Evolutionary conservation across 2,888 invertebrate genomes (phyloP).

Genomic region (Cerceris ruficornis): DNA sequence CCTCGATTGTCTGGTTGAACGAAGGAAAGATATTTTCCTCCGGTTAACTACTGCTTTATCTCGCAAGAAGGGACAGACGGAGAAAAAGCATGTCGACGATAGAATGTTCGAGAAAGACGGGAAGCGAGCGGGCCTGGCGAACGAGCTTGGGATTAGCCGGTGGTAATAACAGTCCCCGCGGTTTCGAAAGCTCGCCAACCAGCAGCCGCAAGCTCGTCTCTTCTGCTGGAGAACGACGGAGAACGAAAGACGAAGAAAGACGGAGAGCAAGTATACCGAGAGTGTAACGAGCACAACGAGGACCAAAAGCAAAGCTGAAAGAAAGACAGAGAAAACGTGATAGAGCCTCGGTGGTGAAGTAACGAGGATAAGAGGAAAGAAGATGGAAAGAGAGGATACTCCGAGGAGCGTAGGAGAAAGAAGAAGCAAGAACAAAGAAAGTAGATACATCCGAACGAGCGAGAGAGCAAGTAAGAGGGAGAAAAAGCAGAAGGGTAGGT

Average conservation of each 20-base stretch:
- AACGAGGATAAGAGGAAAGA: conserved; percentile 15
- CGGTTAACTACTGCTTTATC: conserved; percentile 49
- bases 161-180: conserved; percentile 73
- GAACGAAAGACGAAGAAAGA: conserved; percentile 19
- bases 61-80: conserved; percentile 17
- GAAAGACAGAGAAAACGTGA: too few relatives aligned
- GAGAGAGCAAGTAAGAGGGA: neutral
- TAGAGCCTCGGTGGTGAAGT: neutral
- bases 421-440: too few relatives aligned
- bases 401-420: conserved; percentile 20
- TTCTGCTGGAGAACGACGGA: conserved; percentile 33
- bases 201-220: conserved; percentile 62
- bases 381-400: conserved; percentile 29
- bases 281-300: conserved; percentile 3
- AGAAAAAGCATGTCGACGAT: conserved; percentile 1
- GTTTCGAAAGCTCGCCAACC: conserved; percentile 68
- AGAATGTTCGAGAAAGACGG: conserved; percentile 17
- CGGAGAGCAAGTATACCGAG: conserved; percentile 24
- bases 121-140: conserved; percentile 59
- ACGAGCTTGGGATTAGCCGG: conserved; percentile 72
- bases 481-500: conserved; percentile 39
- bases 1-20: conserved; percentile 55
- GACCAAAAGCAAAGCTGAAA: neutral
- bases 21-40: conserved; percentile 55
- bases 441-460: too few relatives aligned